Conservation (phyloP, 1,140 invertebrate genomes). For the Formica exsecta region DNA sequence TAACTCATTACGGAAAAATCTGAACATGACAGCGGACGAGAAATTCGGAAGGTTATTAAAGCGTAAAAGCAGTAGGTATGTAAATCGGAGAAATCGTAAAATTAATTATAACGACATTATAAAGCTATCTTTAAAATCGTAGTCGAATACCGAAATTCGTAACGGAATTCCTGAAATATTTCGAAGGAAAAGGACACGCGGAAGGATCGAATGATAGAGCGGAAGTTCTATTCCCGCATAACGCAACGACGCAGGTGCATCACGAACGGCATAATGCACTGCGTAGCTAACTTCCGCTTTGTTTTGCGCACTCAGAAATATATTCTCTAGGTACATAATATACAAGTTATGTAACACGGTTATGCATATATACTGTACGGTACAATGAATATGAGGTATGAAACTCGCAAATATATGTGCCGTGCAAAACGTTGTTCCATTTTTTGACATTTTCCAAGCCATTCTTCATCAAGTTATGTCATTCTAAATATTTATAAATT, state of each 20-base stretch:
- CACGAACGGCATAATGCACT: constrained; percentile 46
- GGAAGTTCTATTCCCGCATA: constrained; percentile 31
- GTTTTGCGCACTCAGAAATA: constrained; percentile 48
- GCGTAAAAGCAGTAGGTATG: background rate
- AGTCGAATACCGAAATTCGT: constrained; percentile 13
- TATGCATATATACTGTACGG: background rate
- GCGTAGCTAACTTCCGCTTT: constrained; percentile 52
- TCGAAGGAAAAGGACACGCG: constrained; percentile 21
- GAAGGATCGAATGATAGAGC: constrained; percentile 34
- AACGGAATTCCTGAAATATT: constrained; percentile 37
- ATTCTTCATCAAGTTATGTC: constrained; percentile 13
- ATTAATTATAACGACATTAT: constrained; percentile 46
- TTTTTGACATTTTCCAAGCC: constrained; percentile 33
- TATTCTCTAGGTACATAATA: constrained; percentile 1
- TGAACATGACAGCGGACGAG: constrained; percentile 29
- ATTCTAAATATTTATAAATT: background rate
- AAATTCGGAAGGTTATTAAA: constrained; percentile 31
- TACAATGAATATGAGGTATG: constrained; percentile 33
- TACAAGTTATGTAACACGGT: background rate
- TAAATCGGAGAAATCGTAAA: constrained; percentile 4
- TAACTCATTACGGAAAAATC: constrained; percentile 37
- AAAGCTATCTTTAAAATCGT: constrained; percentile 52
- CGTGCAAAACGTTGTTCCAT: constrained; percentile 10
- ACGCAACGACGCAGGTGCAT: constrained; percentile 46
- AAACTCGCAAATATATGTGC: constrained; percentile 24